These are phyloP conservation scores for Oceanites oceanicus DNA, from an alignment of 2,113 vertebrate species.

Conservation along the genomic window DNA sequence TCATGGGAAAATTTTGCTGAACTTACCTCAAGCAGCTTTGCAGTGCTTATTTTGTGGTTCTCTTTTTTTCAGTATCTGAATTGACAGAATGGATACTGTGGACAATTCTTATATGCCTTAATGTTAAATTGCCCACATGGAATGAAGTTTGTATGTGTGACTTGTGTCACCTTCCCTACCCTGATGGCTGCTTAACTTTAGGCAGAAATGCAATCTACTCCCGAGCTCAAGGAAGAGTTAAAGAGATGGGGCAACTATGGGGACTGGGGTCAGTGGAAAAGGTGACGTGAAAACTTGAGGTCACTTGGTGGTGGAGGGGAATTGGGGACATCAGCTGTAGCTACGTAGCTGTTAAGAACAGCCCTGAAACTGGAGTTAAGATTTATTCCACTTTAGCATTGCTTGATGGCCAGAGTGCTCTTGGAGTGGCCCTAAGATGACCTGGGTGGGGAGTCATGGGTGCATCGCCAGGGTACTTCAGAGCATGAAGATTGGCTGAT, in stretches of 20 bases:
- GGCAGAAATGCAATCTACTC: not conserved
- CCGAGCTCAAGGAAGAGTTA: not conserved
- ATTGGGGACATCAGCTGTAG: not conserved
- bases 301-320: not conserved
- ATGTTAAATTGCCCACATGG: not conserved
- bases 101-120: not conserved
- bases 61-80: not conserved
- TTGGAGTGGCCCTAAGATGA: not conserved
- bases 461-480: not conserved
- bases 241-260: not conserved
- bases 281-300: not conserved
- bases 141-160: not conserved
- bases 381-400: not conserved
- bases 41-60: not conserved
- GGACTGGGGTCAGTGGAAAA: not conserved
- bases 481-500: not conserved
- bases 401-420: not conserved
- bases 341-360: not conserved
- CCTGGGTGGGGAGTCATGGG: not conserved
- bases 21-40: not conserved
- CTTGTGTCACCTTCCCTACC: not conserved
- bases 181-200: not conserved
- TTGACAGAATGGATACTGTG: not conserved
- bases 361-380: not conserved
- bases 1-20: not conserved